A percentile compares a stretch with the other conserved stretches of the same genome.
These are phyloP conservation scores for Actinernus sp. DNA, from an alignment of 92 coral and sea anemone species.

Conservation along the genomic window DNA sequence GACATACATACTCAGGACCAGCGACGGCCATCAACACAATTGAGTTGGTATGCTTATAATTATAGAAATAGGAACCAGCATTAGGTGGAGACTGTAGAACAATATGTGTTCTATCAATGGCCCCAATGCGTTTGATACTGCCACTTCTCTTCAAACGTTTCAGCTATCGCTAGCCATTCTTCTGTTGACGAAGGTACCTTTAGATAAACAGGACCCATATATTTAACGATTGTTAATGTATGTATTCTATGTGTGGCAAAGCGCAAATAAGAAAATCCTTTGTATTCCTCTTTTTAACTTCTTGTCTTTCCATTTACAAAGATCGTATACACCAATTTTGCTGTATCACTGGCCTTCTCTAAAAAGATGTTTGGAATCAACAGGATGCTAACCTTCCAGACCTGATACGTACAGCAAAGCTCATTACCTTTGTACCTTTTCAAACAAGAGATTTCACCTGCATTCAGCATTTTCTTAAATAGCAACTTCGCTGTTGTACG, in stretches of 20 bases:
- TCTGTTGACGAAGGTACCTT: conserved; percentile 32
- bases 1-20: background rate
- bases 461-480: too few relatives aligned
- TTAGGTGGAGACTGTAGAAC: background rate
- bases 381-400: too few relatives aligned
- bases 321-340: too few relatives aligned
- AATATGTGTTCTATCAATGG: conserved; percentile 46
- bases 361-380: too few relatives aligned
- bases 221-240: conserved; percentile 16
- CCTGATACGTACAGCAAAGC: too few relatives aligned
- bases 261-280: conserved; percentile 28
- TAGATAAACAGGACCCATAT: conserved; percentile 22
- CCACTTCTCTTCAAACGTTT: conserved; percentile 42
- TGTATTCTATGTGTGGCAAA: too few relatives aligned
- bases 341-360: too few relatives aligned
- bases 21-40: background rate
- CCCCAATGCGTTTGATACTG: conserved; percentile 56
- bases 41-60: background rate
- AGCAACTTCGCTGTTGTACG: too few relatives aligned
- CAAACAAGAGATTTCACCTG: too few relatives aligned
- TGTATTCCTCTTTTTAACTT: too few relatives aligned
- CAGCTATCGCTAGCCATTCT: conserved; percentile 47
- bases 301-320: too few relatives aligned
- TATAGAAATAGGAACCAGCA: background rate
- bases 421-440: too few relatives aligned